phyloP scores from a whole-genome alignment of 2,888 invertebrate genomes.

The Mylabris sibirica region DNA sequence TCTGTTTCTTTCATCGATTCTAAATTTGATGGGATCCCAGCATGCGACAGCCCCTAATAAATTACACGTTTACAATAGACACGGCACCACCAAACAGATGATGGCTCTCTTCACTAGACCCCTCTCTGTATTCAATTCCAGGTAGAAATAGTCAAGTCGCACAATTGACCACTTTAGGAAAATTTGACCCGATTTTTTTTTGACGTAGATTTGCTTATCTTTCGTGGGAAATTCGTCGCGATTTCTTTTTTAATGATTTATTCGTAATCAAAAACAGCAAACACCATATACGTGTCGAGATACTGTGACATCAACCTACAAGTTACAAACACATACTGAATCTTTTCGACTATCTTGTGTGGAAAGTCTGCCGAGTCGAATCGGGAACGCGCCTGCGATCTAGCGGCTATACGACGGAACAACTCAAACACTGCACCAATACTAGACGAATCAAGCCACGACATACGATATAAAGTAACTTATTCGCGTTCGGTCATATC shows the following conservation, averaged over 20 bases:
- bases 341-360: slow-evolving; percentile 59
- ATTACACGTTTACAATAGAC: slow-evolving; percentile 41
- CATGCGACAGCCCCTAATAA: slow-evolving; percentile 36
- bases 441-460: slow-evolving; percentile 24
- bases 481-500: slow-evolving; percentile 21
- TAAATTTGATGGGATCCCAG: slow-evolving; percentile 13
- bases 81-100: slow-evolving; percentile 36
- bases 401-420: slow-evolving; percentile 59
- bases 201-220: neutral
- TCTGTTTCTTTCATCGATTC: slow-evolving; percentile 8
- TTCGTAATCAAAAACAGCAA: neutral
- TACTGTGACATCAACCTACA: slow-evolving; percentile 55
- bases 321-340: slow-evolving; percentile 65
- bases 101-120: slow-evolving; percentile 33
- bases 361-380: slow-evolving; percentile 58
- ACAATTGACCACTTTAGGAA: slow-evolving; percentile 5
- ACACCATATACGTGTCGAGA: slow-evolving; percentile 32
- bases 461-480: slow-evolving; percentile 32
- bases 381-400: slow-evolving; percentile 65
- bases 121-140: slow-evolving; percentile 18
- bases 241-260: neutral
- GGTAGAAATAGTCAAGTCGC: neutral
- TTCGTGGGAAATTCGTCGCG: neutral
- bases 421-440: slow-evolving; percentile 21
- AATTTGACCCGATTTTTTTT: slow-evolving; percentile 6